phyloP scores from a whole-genome alignment of 1,140 invertebrate species.

The Oryzaephilus surinamensis region DNA sequence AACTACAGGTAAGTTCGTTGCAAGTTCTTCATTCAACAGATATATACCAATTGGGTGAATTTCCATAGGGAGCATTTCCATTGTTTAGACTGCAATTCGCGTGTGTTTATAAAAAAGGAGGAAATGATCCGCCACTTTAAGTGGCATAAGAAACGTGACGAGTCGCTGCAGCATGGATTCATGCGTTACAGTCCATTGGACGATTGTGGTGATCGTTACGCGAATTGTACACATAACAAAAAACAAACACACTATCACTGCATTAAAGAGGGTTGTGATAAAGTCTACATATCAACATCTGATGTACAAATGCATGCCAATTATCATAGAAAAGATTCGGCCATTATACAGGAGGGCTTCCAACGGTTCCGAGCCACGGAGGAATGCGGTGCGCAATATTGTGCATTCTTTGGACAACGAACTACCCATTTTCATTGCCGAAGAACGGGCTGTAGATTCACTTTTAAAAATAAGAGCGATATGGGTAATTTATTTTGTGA shows the following conservation, averaged over 20 bases:
- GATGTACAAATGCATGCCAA: slow-evolving; percentile 99
- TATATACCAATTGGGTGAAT: slow-evolving; percentile 28
- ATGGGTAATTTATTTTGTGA: slow-evolving; percentile 69
- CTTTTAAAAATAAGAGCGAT: slow-evolving; percentile 98
- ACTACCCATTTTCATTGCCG: slow-evolving; percentile 98
- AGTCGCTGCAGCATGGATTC: slow-evolving; percentile 92
- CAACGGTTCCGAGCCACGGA: slow-evolving; percentile 66
- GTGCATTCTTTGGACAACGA: slow-evolving; percentile 86
- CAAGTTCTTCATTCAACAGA: too few species aligned
- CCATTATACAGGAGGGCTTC: slow-evolving; percentile 92
- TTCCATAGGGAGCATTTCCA: slow-evolving; percentile 93
- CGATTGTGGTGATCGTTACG: slow-evolving; percentile 56
- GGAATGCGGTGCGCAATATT: slow-evolving; percentile 76
- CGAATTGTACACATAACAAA: slow-evolving; percentile 78
- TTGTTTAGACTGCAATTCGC: slow-evolving; percentile 79
- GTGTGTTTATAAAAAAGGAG: slow-evolving; percentile 94
- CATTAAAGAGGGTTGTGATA: slow-evolving; percentile 90
- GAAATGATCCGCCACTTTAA: slow-evolving; percentile 98
- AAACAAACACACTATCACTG: slow-evolving; percentile 99
- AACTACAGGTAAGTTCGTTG: slow-evolving; percentile 52
- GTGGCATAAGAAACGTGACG: slow-evolving; percentile 98
- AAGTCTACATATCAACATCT: slow-evolving; percentile 95
- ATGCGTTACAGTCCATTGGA: slow-evolving; percentile 72
- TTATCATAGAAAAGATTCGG: slow-evolving; percentile 95
- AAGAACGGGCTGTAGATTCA: slow-evolving; percentile 79